Percentiles rank a stretch among this genome's conserved stretches.
phyloP scores from a whole-genome alignment of 2,113 vertebrate genomes.

The Struthidea cinerea region DNA sequence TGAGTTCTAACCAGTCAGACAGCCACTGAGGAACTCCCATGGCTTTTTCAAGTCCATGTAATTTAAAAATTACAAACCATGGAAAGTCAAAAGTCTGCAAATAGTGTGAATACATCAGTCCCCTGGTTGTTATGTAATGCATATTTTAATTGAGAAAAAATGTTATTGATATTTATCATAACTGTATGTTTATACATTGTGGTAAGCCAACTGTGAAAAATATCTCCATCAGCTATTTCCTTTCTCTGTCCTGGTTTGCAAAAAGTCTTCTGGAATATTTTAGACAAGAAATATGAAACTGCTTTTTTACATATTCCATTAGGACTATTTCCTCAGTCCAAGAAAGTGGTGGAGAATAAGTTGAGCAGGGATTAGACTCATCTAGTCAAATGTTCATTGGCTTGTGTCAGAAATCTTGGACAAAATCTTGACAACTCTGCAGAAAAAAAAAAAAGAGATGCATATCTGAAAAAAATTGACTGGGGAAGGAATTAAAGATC shows the following conservation, averaged over 20 bases:
- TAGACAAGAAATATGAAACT: constrained; percentile 39
- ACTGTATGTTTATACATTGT: constrained; percentile 10
- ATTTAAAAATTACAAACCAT: neutral
- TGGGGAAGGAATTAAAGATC: neutral
- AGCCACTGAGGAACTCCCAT: neutral
- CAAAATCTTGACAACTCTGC: neutral
- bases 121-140: neutral
- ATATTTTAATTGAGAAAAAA: constrained; percentile 25
- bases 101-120: neutral
- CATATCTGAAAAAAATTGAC: neutral
- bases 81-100: neutral
- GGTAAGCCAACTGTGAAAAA: constrained; percentile 42
- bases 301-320: constrained; percentile 33
- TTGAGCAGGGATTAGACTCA: neutral
- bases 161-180: constrained; percentile 23
- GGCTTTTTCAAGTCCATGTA: neutral
- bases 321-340: neutral
- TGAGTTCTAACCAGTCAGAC: neutral
- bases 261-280: constrained; percentile 53
- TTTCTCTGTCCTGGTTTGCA: constrained; percentile 18
- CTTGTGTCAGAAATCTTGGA: neutral
- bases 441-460: neutral
- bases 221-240: constrained; percentile 49
- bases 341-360: neutral
- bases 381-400: neutral